These are phyloP conservation scores for Pristis pectinata DNA, from an alignment of 2,797 vertebrate genomes.

Conservation along the genomic window DNA sequence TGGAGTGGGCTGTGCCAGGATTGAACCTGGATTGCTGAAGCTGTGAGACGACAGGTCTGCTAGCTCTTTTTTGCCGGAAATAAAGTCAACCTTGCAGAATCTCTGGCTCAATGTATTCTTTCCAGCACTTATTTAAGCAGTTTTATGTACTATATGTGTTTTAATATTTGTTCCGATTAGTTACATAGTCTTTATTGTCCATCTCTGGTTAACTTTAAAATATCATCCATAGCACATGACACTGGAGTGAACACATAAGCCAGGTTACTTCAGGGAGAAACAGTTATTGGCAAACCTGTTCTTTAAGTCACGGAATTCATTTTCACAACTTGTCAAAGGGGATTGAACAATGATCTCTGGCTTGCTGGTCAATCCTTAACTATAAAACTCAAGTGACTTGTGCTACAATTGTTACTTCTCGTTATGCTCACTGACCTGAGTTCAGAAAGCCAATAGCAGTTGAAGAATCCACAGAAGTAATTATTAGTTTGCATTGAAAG, in stretches of 20 bases:
- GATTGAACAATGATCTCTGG: too few relatives aligned
- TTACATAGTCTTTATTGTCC: not conserved
- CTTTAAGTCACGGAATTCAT: not conserved
- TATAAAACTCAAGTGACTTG: not conserved
- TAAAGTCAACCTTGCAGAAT: too few relatives aligned
- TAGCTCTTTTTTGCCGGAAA: too few relatives aligned
- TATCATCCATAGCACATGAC: not conserved
- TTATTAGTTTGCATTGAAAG: not conserved
- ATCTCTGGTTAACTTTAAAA: not conserved
- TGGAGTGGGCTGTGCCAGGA: too few relatives aligned
- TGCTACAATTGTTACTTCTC: not conserved
- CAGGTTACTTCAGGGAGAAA: not conserved
- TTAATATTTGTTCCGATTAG: not conserved
- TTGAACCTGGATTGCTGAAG: too few relatives aligned
- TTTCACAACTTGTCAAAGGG: too few relatives aligned
- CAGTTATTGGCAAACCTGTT: not conserved
- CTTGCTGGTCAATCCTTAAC: not conserved
- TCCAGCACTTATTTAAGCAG: too few relatives aligned
- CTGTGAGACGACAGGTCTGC: too few relatives aligned
- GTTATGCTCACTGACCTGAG: not conserved
- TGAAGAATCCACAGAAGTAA: not conserved
- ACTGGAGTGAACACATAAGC: not conserved
- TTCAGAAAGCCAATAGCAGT: not conserved
- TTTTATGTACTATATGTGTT: not conserved
- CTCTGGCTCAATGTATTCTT: too few relatives aligned